A percentile compares a stretch with the other conserved stretches of the same genome.
These are phyloP conservation scores for Hipparchia sbordonii DNA, from an alignment of 2,888 invertebrate species.

Conservation along the genomic window DNA sequence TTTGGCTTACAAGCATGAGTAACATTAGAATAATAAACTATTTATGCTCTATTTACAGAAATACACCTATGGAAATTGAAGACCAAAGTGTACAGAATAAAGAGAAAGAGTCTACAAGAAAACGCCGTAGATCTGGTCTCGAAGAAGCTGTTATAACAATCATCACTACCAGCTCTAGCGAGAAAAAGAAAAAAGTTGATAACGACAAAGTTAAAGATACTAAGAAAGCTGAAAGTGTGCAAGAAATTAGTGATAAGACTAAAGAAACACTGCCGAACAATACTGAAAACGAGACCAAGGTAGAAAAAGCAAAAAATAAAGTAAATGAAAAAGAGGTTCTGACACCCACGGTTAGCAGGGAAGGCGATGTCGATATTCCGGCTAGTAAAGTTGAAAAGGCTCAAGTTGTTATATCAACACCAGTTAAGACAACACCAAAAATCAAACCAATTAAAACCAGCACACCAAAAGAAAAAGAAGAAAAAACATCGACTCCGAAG, in stretches of 20 bases:
- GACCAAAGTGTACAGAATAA: slow-evolving; percentile 35
- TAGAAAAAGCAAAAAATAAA: slow-evolving; percentile 18
- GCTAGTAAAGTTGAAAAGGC: slow-evolving; percentile 34
- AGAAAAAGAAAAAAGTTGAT: slow-evolving; percentile 54
- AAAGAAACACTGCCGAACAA: slow-evolving; percentile 25
- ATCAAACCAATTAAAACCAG: slow-evolving; percentile 41
- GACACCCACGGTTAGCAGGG: slow-evolving; percentile 18
- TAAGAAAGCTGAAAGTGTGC: slow-evolving; percentile 17
- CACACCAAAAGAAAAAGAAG: slow-evolving; percentile 42
- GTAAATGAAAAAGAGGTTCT: slow-evolving; percentile 12
- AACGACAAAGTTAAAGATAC: slow-evolving; percentile 29
- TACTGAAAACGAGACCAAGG: slow-evolving; percentile 16
- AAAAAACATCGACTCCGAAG: slow-evolving; percentile 34
- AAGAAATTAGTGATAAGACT: slow-evolving; percentile 34
- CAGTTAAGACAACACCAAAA: slow-evolving; percentile 42
- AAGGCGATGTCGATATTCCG: slow-evolving; percentile 31
- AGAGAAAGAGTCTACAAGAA: slow-evolving; percentile 51
- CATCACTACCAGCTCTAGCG: slow-evolving; percentile 49
- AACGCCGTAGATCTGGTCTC: slow-evolving; percentile 66
- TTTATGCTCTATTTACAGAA: slow-evolving; percentile 47
- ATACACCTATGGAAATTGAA: slow-evolving; percentile 51
- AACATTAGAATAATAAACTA: background rate
- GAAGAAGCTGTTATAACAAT: slow-evolving; percentile 63
- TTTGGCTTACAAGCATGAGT: background rate
- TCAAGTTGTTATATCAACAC: slow-evolving; percentile 23